Evolutionary conservation across 2,113 vertebrate species (phyloP).

Genomic region (Microtus oregoni): DNA sequence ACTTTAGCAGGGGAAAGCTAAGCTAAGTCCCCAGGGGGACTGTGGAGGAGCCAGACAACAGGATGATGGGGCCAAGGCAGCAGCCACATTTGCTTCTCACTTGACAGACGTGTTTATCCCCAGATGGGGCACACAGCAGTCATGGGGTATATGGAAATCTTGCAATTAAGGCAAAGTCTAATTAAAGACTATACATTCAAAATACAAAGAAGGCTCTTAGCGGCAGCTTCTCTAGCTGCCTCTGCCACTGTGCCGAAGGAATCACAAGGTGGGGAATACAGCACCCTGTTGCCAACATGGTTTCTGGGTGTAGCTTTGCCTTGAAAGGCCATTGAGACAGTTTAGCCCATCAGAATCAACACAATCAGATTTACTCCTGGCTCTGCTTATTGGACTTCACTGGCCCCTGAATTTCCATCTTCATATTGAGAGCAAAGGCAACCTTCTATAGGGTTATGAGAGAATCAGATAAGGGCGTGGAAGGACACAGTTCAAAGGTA

Average conservation of each 20-base stretch:
- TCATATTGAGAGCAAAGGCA: background rate
- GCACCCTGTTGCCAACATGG: background rate
- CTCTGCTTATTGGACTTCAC: background rate
- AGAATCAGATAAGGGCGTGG: background rate
- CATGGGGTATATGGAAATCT: constrained; percentile 63
- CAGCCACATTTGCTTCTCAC: constrained; percentile 80
- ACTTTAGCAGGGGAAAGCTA: constrained; percentile 79
- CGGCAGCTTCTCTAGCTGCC: background rate
- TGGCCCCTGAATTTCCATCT: background rate
- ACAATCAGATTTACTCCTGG: background rate
- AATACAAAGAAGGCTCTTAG: constrained; percentile 62
- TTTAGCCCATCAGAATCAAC: background rate
- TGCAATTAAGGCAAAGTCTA: constrained; percentile 76
- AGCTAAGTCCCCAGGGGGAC: constrained; percentile 75
- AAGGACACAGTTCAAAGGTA: background rate
- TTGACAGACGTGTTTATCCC: constrained; percentile 85
- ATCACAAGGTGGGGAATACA: background rate
- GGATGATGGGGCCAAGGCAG: constrained; percentile 59
- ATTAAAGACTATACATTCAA: constrained; percentile 63
- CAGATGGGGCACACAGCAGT: constrained; percentile 56
- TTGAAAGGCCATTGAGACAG: background rate
- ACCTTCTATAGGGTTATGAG: background rate
- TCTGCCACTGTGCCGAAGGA: background rate
- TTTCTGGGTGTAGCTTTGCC: background rate
- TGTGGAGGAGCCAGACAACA: background rate